Percentiles rank a stretch among this genome's conserved stretches.
phyloP scores from a whole-genome alignment of 2,113 vertebrate genomes.

The zebrafish (Danio rerio) region GRCz12tu NC_133182.1:51476001-51476500 shows the following conservation, averaged over 20 bases:
- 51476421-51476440: too few species aligned
- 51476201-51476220: neutral
- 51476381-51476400: too few species aligned
- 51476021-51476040: conserved; percentile 58
- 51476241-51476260: neutral
- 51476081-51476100: conserved; percentile 29
- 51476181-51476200: neutral
- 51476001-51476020: conserved; percentile 96
- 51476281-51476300: conserved; percentile 40
- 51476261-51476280: neutral
- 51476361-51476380: too few species aligned
- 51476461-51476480: too few species aligned
- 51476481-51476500: too few species aligned
- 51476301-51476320: neutral
- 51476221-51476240: neutral
- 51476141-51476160: neutral
- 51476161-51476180: neutral
- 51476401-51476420: too few species aligned
- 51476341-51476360: too few species aligned
- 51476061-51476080: neutral
- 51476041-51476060: neutral
- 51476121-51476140: conserved; percentile 23
- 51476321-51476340: too few species aligned
- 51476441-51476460: too few species aligned
- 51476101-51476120: conserved; percentile 38